Evolutionary conservation across 2,797 vertebrate genomes (phyloP).

Genomic region (Carcharodon carcharias): DNA sequence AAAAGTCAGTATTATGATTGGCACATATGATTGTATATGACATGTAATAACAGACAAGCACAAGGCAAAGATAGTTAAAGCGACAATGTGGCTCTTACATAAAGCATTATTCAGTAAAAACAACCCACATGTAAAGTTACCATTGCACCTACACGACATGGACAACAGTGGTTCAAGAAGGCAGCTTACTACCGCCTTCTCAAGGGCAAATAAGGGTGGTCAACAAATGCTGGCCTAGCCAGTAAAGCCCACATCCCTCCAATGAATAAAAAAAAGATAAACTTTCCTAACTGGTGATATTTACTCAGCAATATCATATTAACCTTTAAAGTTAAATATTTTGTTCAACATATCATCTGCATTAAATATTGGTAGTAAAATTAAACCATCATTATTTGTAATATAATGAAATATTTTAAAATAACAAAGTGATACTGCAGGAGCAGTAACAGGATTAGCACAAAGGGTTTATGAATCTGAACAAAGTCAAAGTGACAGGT

Average conservation of each 20-base stretch:
- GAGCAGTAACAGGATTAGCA: neutral
- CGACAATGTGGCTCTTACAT: neutral
- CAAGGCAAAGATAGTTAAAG: neutral
- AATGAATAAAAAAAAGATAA: neutral
- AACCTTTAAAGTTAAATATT: neutral
- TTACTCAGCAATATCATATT: neutral
- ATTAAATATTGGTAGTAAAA: slow-evolving; percentile 14
- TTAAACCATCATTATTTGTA: neutral
- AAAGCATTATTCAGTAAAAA: neutral
- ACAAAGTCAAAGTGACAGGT: neutral
- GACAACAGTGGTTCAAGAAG: no score
- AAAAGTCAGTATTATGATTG: neutral
- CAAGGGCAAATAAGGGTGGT: no score
- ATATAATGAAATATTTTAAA: neutral
- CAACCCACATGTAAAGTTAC: neutral
- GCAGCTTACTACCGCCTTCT: no score
- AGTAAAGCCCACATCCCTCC: no score
- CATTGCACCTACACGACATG: neutral
- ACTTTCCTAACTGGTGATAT: neutral
- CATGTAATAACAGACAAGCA: neutral
- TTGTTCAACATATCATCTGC: neutral
- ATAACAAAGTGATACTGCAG: neutral
- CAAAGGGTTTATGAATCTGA: neutral
- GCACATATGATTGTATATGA: neutral
- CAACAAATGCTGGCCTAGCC: no score